Evolutionary conservation across 2,888 invertebrate genomes (phyloP).

Genomic region (Chirona hameri): DNA sequence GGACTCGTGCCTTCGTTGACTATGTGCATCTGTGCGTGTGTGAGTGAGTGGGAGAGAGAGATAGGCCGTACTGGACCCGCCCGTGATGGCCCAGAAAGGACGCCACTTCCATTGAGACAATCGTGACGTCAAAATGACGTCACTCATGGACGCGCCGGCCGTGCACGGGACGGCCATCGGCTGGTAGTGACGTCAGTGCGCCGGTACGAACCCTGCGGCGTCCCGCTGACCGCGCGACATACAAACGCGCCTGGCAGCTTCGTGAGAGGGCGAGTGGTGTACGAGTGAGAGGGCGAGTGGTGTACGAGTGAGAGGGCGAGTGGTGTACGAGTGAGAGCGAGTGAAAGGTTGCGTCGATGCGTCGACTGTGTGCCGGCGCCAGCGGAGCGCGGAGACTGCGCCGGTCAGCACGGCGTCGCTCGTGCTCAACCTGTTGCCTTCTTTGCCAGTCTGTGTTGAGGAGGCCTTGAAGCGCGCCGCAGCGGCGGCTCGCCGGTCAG

Average conservation of each 20-base stretch:
- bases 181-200: neutral
- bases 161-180: neutral
- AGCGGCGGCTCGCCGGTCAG: too few species aligned
- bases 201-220: neutral
- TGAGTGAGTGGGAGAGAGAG: neutral
- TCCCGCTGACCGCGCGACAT: neutral
- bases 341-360: too few species aligned
- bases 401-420: neutral
- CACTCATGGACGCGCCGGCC: neutral
- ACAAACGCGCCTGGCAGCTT: neutral
- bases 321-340: neutral
- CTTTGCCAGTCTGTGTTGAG: neutral
- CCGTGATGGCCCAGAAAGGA: too few species aligned
- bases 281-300: neutral
- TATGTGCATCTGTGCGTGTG: neutral
- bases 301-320: neutral
- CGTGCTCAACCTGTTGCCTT: conserved; percentile 1
- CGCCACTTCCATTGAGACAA: too few species aligned
- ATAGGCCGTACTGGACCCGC: neutral
- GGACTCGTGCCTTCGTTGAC: neutral
- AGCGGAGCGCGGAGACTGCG: neutral
- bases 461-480: neutral
- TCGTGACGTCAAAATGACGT: neutral
- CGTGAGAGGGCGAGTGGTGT: neutral
- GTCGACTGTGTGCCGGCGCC: neutral